Percentiles rank a stretch among this genome's conserved stretches.
phyloP scores from a whole-genome alignment of 2,797 vertebrate genomes.

The Hirundo rustica region DNA sequence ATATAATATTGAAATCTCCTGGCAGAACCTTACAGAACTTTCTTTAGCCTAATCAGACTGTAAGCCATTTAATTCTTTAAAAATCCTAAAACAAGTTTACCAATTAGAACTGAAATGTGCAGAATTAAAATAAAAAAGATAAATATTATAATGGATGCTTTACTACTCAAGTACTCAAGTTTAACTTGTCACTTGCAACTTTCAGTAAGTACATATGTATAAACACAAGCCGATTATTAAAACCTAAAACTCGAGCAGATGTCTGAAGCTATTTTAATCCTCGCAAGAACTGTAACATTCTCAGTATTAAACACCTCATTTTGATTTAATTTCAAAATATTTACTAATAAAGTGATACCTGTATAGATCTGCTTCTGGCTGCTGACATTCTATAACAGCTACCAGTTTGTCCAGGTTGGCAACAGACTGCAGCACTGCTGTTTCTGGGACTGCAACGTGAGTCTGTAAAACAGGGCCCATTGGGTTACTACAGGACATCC shows the following conservation, averaged over 20 bases:
- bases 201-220: neutral
- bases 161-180: neutral
- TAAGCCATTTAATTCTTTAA: neutral
- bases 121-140: neutral
- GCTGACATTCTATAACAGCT: conserved; percentile 95
- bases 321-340: neutral
- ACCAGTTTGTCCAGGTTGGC: conserved; percentile 88
- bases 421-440: conserved; percentile 90
- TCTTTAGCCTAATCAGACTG: neutral
- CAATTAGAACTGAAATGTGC: neutral
- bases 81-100: neutral
- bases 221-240: neutral
- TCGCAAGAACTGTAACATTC: neutral
- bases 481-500: neutral
- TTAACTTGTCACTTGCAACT: neutral
- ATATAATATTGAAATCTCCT: neutral
- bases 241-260: neutral
- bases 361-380: conserved; percentile 96
- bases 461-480: conserved; percentile 76
- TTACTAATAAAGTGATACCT: conserved; percentile 76
- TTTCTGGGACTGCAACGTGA: conserved; percentile 90
- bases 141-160: neutral
- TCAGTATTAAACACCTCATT: neutral
- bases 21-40: neutral
- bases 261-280: neutral